These are phyloP conservation scores for Eupithecia tripunctaria DNA, from an alignment of 2,888 invertebrate species.

Conservation along the genomic window DNA sequence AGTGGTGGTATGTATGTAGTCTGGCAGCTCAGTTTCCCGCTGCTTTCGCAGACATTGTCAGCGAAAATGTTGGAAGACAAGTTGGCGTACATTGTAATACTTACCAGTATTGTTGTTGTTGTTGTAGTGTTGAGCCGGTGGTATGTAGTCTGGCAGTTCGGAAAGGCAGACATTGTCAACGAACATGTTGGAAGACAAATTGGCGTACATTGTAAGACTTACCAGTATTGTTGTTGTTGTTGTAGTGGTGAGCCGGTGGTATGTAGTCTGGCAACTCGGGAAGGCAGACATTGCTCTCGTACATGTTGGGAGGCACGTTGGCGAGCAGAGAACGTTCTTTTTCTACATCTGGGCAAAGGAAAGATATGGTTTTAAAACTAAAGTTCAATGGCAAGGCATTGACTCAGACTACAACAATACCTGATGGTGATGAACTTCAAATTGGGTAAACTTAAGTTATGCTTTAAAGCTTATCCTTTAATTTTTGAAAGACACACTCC, in stretches of 20 bases:
- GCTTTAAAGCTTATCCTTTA: no score
- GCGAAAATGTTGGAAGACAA: neutral
- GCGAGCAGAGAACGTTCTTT: constrained; percentile 89
- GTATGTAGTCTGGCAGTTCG: constrained; percentile 89
- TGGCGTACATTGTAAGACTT: constrained; percentile 65
- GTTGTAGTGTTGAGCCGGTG: constrained; percentile 84
- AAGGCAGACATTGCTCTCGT: constrained; percentile 91
- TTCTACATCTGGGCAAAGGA: constrained; percentile 87
- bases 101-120: constrained; percentile 57
- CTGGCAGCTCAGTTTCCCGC: no score
- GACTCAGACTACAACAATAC: no score
- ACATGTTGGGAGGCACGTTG: constrained; percentile 89
- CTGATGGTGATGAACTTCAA: no score
- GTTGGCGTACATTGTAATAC: neutral
- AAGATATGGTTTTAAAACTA: constrained; percentile 1
- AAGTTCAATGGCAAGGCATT: neutral
- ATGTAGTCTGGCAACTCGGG: constrained; percentile 90
- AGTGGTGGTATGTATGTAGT: neutral
- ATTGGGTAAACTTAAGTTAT: neutral
- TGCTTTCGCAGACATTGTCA: no score
- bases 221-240: constrained; percentile 84
- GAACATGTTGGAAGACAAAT: constrained; percentile 90
- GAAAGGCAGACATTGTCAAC: constrained; percentile 90
- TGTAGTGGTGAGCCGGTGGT: constrained; percentile 84
- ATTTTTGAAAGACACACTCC: neutral